Percentiles rank a stretch among this genome's conserved stretches.
These are phyloP conservation scores for Andrena minutula DNA, from an alignment of 2,888 invertebrate species.

Conservation along the genomic window DNA sequence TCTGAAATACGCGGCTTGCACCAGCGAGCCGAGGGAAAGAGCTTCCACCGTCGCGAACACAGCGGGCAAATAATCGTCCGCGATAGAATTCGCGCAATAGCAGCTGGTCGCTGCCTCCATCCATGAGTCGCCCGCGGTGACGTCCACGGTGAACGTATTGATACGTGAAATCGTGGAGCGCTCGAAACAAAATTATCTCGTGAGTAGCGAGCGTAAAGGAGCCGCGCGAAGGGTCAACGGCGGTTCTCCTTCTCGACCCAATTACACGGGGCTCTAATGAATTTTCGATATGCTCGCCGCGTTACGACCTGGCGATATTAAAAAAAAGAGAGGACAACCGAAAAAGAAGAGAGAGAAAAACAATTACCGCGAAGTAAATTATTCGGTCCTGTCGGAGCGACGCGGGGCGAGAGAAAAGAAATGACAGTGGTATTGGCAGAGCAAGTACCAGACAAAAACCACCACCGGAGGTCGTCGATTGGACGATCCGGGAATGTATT, in stretches of 20 bases:
- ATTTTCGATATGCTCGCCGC: constrained; percentile 52
- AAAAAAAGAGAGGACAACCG: neutral
- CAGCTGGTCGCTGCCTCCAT: neutral
- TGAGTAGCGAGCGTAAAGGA: constrained; percentile 16
- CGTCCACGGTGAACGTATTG: constrained; percentile 31
- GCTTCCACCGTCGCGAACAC: neutral
- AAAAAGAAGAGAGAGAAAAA: constrained; percentile 1
- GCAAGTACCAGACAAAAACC: constrained; percentile 61
- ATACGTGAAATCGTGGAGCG: constrained; percentile 36
- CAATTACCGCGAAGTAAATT: constrained; percentile 45
- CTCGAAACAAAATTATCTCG: constrained; percentile 37
- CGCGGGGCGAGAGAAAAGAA: constrained; percentile 33
- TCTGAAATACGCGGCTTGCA: constrained; percentile 32
- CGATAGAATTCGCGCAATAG: neutral
- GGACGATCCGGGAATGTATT: constrained; percentile 78
- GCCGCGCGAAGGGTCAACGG: constrained; percentile 30
- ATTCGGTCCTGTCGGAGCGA: constrained; percentile 1
- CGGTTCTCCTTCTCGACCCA: constrained; percentile 50
- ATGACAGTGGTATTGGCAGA: constrained; percentile 44
- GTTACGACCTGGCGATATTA: neutral
- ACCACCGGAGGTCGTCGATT: constrained; percentile 59
- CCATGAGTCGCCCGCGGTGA: neutral
- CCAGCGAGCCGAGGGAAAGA: neutral
- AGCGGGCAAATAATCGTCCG: constrained; percentile 28
- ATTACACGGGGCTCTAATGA: constrained; percentile 54